Conservation (phyloP, 2,888 invertebrate species). For the Sisyra nigra region DNA sequence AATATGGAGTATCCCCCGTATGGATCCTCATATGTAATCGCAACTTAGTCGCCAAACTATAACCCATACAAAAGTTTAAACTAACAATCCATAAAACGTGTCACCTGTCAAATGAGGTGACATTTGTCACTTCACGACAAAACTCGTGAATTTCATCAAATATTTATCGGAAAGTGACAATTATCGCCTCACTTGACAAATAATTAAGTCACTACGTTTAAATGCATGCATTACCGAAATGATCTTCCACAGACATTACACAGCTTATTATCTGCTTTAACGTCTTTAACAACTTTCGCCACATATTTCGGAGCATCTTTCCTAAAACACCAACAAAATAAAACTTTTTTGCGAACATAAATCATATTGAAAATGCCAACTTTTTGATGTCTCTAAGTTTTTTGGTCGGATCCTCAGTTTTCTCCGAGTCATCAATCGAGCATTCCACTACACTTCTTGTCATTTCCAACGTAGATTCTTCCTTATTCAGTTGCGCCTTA, state of each 20-base stretch:
- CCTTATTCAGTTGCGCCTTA: neutral
- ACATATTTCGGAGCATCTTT: constrained; percentile 3
- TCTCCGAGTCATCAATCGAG: no score
- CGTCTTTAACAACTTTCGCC: constrained; percentile 9
- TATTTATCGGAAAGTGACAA: no score
- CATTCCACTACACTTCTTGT: no score
- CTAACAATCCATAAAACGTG: constrained; percentile 3
- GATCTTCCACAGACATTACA: constrained; percentile 21
- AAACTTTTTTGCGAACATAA: no score
- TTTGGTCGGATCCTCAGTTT: no score
- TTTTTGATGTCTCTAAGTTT: no score
- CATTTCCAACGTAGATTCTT: no score
- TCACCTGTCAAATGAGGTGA: neutral
- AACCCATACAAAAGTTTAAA: constrained; percentile 7
- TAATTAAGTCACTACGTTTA: neutral
- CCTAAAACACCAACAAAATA: no score
- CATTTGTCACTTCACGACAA: no score
- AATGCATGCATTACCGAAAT: constrained; percentile 18
- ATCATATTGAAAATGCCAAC: no score
- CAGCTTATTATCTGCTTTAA: constrained; percentile 11
- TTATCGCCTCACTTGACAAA: no score
- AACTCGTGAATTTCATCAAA: no score
- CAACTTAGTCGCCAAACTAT: constrained; percentile 17
- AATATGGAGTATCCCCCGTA: constrained; percentile 19
- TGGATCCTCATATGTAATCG: constrained; percentile 19